Percentiles rank a stretch among this genome's conserved stretches.
phyloP scores from a whole-genome alignment of 2,797 vertebrate genomes.

The Sternotherus odoratus region DNA sequence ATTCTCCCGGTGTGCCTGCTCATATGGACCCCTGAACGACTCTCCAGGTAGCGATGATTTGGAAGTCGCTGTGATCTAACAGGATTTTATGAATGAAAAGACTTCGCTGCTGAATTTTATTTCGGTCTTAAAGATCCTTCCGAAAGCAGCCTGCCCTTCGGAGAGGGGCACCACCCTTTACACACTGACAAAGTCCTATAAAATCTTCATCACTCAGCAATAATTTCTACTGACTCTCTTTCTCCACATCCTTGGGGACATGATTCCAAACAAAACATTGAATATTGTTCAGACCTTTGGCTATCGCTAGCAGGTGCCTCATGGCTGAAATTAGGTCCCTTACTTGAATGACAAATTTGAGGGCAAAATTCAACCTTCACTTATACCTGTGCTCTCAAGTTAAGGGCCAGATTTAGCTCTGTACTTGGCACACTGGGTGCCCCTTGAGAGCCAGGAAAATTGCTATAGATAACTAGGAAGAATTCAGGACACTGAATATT shows the following conservation, averaged over 20 bases:
- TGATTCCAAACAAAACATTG: neutral
- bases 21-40: fast-evolving
- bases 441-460: neutral
- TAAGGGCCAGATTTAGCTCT: neutral
- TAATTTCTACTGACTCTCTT: conserved; percentile 29
- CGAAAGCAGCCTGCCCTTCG: conserved; percentile 43
- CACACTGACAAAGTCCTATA: conserved; percentile 46
- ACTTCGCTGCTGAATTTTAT: conserved; percentile 23
- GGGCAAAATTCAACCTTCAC: neutral
- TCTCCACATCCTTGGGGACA: neutral
- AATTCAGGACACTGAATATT: neutral
- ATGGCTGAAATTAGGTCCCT: neutral
- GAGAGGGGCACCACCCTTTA: conserved; percentile 27
- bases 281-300: neutral
- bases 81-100: conserved; percentile 39
- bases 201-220: conserved; percentile 25
- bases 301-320: neutral
- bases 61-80: conserved; percentile 40
- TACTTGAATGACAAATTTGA: neutral
- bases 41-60: neutral
- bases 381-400: neutral
- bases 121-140: conserved; percentile 55
- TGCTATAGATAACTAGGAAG: neutral
- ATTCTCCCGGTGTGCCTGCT: fast-evolving
- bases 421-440: neutral